Evolutionary conservation across 2,797 vertebrate species (phyloP).

Genomic region (Trematocara caparti): DNA sequence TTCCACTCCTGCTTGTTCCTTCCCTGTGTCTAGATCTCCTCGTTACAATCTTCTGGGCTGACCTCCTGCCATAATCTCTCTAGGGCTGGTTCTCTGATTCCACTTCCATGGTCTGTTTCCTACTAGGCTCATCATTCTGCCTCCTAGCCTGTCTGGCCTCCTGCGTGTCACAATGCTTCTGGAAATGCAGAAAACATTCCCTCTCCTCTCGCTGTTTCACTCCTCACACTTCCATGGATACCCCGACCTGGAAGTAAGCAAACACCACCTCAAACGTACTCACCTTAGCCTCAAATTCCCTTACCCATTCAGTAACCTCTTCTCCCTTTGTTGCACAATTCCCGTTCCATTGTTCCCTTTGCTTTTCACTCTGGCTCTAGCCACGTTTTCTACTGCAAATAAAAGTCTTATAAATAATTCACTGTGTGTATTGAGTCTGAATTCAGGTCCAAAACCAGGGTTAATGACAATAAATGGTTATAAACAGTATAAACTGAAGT

Average conservation of each 20-base stretch:
- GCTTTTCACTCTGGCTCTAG: fast-evolving
- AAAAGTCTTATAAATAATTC: neutral
- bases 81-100: neutral
- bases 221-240: neutral
- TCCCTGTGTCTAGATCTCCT: neutral
- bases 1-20: neutral
- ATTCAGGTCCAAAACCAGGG: neutral
- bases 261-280: neutral
- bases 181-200: neutral
- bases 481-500: neutral
- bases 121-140: neutral
- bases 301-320: neutral
- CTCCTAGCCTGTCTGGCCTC: neutral
- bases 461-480: neutral
- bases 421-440: neutral
- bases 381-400: neutral
- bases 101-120: neutral
- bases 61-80: neutral
- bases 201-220: neutral
- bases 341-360: neutral
- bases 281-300: neutral
- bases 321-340: neutral
- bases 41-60: neutral
- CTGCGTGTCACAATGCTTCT: neutral
- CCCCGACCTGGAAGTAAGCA: neutral